Evolutionary conservation across 2,797 vertebrate genomes (phyloP).

Genomic region (Meda fulgida): DNA sequence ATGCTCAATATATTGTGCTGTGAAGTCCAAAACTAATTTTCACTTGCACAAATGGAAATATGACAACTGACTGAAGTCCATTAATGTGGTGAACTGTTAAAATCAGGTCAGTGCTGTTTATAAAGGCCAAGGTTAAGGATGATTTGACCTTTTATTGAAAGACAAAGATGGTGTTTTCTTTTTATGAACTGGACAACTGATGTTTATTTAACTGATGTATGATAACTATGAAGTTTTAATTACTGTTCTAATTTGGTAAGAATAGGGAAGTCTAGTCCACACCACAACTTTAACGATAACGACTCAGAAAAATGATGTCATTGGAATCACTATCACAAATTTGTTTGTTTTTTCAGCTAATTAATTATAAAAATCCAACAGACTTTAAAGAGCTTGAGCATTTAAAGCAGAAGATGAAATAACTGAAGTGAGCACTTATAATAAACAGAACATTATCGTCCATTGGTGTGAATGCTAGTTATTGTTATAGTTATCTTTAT

Average conservation of each 20-base stretch:
- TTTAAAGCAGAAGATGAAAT: no score
- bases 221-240: neutral
- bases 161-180: neutral
- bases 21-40: neutral
- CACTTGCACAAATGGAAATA: no score
- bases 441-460: neutral
- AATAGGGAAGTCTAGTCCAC: neutral
- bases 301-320: no score
- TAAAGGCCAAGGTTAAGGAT: neutral
- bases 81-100: neutral
- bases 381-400: neutral
- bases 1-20: neutral
- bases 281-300: neutral
- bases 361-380: no score
- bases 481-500: neutral
- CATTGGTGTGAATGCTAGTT: neutral
- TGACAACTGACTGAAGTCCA: conserved; percentile 4
- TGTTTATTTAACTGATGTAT: neutral
- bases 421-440: no score
- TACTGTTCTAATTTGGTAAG: neutral
- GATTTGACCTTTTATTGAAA: neutral
- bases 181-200: neutral
- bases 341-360: no score
- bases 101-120: neutral
- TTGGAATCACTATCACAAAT: no score